Percentiles rank a stretch among this genome's conserved stretches.
Evolutionary conservation across 2,888 invertebrate species (phyloP).

Genomic region (Drosophila paramelanica): DNA sequence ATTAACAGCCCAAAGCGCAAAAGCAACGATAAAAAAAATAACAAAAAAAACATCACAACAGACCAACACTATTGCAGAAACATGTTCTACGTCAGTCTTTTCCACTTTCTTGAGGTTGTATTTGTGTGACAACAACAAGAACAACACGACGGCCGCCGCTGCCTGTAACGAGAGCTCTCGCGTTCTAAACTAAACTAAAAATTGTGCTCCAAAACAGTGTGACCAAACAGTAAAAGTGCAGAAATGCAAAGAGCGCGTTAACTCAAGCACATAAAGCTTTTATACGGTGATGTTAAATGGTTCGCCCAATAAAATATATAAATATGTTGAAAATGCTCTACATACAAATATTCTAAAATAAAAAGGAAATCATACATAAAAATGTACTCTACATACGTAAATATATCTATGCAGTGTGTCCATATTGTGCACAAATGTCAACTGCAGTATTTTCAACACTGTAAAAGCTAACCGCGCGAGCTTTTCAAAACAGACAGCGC

Average conservation of each 20-base stretch:
- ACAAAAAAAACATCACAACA: slow-evolving; percentile 51
- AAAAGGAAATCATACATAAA: slow-evolving; percentile 2
- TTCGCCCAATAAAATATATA: neutral
- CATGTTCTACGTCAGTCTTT: slow-evolving; percentile 71
- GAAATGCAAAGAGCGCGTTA: neutral
- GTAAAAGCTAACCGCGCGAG: slow-evolving; percentile 17
- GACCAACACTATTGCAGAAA: slow-evolving; percentile 72
- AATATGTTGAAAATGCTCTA: neutral
- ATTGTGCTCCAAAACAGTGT: slow-evolving; percentile 50
- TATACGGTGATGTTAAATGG: neutral
- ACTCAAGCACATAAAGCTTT: neutral
- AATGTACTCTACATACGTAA: neutral
- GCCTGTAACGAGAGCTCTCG: slow-evolving; percentile 59
- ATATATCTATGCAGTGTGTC: slow-evolving; percentile 10
- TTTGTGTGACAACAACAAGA: slow-evolving; percentile 61
- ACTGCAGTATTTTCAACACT: slow-evolving; percentile 39
- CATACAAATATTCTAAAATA: neutral
- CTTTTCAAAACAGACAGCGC: slow-evolving; percentile 22
- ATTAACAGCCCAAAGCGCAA: slow-evolving; percentile 65
- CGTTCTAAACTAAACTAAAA: slow-evolving; percentile 77
- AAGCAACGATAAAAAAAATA: slow-evolving; percentile 52
- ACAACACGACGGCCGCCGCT: slow-evolving; percentile 59
- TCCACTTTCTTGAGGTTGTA: slow-evolving; percentile 58
- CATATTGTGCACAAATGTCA: neutral
- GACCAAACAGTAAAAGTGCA: slow-evolving; percentile 35